Percentiles rank a stretch among this genome's conserved stretches.
phyloP scores from a whole-genome alignment of 2,797 vertebrate genomes.

The Protosalanx chinensis region DNA sequence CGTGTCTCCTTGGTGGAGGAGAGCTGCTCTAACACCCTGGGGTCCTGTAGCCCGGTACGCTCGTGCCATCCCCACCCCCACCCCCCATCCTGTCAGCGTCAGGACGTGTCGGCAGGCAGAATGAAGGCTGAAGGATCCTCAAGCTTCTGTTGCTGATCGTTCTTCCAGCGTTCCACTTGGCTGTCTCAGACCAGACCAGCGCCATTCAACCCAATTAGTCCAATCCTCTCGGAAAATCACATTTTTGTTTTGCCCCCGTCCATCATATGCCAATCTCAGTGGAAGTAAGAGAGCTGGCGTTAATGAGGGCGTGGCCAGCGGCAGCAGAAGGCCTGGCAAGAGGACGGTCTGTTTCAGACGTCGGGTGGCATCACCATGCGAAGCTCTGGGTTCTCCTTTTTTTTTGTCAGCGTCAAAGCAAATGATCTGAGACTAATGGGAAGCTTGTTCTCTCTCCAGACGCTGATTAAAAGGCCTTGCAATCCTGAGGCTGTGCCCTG shows the following conservation, averaged over 20 bases:
- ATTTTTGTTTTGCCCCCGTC: constrained; percentile 76
- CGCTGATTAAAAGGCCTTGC: constrained; percentile 91
- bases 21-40: no score
- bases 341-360: constrained; percentile 84
- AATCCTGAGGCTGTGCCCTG: constrained; percentile 89
- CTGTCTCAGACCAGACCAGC: constrained; percentile 67
- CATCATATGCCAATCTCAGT: constrained; percentile 86
- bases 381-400: neutral
- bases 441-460: constrained; percentile 83
- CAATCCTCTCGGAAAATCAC: constrained; percentile 75
- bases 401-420: constrained; percentile 82
- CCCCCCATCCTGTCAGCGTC: constrained; percentile 18
- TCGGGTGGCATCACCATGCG: constrained; percentile 83
- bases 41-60: no score
- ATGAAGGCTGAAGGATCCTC: constrained; percentile 63
- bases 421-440: constrained; percentile 95
- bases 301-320: constrained; percentile 82
- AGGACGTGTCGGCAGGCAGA: constrained; percentile 63
- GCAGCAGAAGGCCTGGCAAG: constrained; percentile 69
- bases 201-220: constrained; percentile 76
- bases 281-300: constrained; percentile 88
- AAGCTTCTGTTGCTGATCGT: constrained; percentile 68
- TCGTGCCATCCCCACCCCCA: neutral
- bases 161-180: constrained; percentile 63
- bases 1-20: no score